phyloP scores from a whole-genome alignment of 2,113 vertebrate species.

The Eurypyga helias region DNA sequence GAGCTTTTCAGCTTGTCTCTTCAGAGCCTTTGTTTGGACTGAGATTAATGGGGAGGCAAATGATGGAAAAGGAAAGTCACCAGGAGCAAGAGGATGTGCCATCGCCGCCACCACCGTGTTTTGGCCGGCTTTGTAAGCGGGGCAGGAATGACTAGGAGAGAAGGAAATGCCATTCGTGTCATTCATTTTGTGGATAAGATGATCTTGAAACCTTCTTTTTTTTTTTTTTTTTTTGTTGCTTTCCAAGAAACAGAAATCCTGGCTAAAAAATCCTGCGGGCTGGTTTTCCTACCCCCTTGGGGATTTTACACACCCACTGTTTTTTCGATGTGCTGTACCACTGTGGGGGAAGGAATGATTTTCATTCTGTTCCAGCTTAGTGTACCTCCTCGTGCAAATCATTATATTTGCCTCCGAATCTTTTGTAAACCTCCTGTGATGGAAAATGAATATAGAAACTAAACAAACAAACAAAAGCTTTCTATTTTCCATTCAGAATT shows the following conservation, averaged over 20 bases:
- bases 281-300: background rate
- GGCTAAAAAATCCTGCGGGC: background rate
- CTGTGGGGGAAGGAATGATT: background rate
- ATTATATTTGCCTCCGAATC: background rate
- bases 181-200: background rate
- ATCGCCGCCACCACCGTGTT: background rate
- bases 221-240: background rate
- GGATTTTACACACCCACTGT: background rate
- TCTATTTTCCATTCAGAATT: background rate
- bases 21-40: constrained; percentile 74
- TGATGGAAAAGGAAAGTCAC: constrained; percentile 52
- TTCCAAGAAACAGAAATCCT: background rate
- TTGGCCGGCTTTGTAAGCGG: background rate
- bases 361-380: background rate
- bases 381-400: background rate
- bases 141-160: background rate
- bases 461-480: background rate
- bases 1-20: constrained; percentile 76
- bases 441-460: background rate
- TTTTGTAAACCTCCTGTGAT: background rate
- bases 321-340: background rate
- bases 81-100: constrained; percentile 38
- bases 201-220: background rate
- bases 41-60: constrained; percentile 74
- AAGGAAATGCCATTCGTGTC: background rate